Evolutionary conservation across 1,140 invertebrate species (phyloP).

Genomic region (Latrodectus geometricus): DNA sequence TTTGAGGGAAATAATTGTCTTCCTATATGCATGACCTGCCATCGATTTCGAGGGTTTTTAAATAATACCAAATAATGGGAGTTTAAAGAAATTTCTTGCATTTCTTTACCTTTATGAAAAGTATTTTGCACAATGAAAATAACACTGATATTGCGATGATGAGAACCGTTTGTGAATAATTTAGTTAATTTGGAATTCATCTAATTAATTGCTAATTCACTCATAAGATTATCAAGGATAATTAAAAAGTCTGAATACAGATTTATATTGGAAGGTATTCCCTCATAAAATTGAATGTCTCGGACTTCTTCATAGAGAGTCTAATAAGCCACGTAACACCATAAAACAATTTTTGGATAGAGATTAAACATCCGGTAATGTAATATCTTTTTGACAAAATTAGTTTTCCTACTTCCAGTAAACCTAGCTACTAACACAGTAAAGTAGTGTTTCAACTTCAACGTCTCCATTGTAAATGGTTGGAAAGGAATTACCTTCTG

Average conservation of each 20-base stretch:
- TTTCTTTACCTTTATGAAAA: slow-evolving; percentile 45
- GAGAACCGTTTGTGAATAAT: slow-evolving; percentile 2
- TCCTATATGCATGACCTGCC: slow-evolving; percentile 17
- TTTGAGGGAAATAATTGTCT: slow-evolving; percentile 9
- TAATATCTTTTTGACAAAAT: too few relatives aligned
- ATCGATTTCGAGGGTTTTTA: slow-evolving; percentile 9
- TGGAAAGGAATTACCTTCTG: too few relatives aligned
- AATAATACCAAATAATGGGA: slow-evolving; percentile 17
- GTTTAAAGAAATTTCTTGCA: slow-evolving; percentile 26
- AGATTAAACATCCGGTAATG: too few relatives aligned
- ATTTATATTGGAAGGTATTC: neutral
- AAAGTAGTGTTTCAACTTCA: too few relatives aligned
- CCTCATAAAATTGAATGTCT: too few relatives aligned
- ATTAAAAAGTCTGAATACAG: neutral
- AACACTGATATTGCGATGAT: slow-evolving; percentile 1
- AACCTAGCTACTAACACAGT: too few relatives aligned
- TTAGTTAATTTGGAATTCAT: slow-evolving; percentile 6
- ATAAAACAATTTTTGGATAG: too few relatives aligned
- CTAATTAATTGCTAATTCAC: neutral
- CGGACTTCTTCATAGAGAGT: too few relatives aligned
- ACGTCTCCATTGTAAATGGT: too few relatives aligned
- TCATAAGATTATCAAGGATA: slow-evolving; percentile 30
- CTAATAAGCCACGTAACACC: too few relatives aligned
- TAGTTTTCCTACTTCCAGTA: too few relatives aligned
- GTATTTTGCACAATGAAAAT: slow-evolving; percentile 29